phyloP scores from a whole-genome alignment of 2,113 vertebrate genomes.

The Silurus glanis region DNA sequence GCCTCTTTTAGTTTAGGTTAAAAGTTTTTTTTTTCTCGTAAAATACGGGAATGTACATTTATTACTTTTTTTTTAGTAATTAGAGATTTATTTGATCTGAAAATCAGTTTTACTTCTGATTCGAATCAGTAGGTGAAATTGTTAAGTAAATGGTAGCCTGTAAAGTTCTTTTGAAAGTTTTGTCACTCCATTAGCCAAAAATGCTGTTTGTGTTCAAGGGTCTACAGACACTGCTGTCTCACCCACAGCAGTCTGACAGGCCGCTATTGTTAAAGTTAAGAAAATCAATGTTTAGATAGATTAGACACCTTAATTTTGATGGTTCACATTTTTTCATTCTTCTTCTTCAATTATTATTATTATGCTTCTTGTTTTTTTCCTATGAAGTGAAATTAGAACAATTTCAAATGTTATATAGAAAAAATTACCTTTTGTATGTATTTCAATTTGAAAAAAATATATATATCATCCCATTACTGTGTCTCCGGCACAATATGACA shows the following conservation, averaged over 20 bases:
- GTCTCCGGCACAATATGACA: neutral
- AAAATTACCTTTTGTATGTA: neutral
- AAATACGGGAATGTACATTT: neutral
- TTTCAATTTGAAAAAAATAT: neutral
- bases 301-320: constrained; percentile 9
- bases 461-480: neutral
- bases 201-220: neutral
- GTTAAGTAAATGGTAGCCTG: neutral
- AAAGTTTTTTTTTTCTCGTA: neutral
- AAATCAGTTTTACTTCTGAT: neutral
- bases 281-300: neutral
- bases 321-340: neutral
- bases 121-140: neutral
- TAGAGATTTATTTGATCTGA: neutral
- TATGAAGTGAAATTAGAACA: neutral
- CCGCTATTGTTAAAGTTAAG: constrained; percentile 7
- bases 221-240: neutral
- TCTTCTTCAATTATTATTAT: neutral
- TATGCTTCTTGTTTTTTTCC: neutral
- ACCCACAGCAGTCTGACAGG: neutral
- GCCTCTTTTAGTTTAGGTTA: neutral
- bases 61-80: neutral
- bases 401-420: neutral
- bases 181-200: neutral
- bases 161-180: neutral